phyloP scores from a whole-genome alignment of 2,113 vertebrate genomes.

The Podarcis muralis region DNA sequence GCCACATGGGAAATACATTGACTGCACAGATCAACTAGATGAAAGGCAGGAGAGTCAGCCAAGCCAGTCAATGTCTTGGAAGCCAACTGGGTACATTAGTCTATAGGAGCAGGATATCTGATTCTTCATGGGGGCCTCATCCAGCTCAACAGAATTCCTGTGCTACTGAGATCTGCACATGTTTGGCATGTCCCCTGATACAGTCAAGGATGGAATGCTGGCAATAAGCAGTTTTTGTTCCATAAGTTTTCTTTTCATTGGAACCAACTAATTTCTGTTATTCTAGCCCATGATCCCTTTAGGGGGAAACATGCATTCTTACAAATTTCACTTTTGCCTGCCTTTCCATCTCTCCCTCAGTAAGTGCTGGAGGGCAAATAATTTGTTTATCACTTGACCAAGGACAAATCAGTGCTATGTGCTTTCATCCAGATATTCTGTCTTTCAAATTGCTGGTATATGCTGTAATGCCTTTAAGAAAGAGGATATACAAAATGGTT shows the following conservation, averaged over 20 bases:
- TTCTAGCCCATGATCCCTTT: neutral
- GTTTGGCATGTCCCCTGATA: neutral
- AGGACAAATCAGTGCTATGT: neutral
- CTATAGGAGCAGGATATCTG: neutral
- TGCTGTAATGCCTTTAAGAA: constrained; percentile 28
- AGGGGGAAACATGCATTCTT: neutral
- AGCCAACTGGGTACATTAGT: neutral
- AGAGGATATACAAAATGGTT: constrained; percentile 14
- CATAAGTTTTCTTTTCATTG: neutral
- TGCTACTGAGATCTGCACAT: neutral
- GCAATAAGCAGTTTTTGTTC: neutral
- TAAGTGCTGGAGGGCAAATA: constrained; percentile 1
- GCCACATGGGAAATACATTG: no score
- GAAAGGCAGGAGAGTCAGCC: neutral
- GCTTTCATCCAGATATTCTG: constrained; percentile 15
- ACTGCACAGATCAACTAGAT: neutral
- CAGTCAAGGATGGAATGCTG: neutral
- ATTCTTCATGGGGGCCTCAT: neutral
- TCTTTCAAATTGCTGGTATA: constrained; percentile 11
- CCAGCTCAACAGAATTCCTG: no score
- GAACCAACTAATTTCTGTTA: fast-evolving
- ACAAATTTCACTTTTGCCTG: neutral
- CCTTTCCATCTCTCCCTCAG: neutral
- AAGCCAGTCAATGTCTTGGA: neutral
- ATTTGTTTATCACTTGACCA: constrained; percentile 20